Evolutionary conservation across 1,140 invertebrate species (phyloP), one percentile per base, ranked within the genome.

Genomic region (Sesamia nonagrioides): DNA sequence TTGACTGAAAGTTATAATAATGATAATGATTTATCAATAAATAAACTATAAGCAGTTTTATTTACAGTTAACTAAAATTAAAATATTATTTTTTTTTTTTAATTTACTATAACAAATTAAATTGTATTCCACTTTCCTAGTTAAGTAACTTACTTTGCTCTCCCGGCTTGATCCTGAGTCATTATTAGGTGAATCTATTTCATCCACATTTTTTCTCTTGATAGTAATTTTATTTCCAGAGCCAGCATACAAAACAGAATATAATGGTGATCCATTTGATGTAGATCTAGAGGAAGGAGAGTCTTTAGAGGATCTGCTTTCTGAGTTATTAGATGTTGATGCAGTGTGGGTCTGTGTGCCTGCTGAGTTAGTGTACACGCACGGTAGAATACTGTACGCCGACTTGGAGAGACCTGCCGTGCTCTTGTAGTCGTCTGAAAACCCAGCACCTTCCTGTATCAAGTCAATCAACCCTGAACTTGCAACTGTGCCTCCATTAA

Each of bases 221-320:
- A 98, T 97, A 40, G 97, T 97, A 86, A 97, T 97, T 95, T 97
- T 97, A 89, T 97, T 97, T 78, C 97, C 97, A 81, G 96, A 96
- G 18, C 97, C 97, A 79, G 97, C 96, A 93, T 97, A 97, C 95
- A 97, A 96, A 56, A 97, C 97, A 83, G 97, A 97, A 92, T 97
- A 97, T 85, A 97, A 95, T 50, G 97, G 96, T 54, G 96, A 96
- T 76, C 97, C 97, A 94, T 97, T 97, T 58, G 96, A 96, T 27
- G 96, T 95, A 68, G 95, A 95, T 91, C 95, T 95, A 81, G 96
- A 96, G 81, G 95, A 94, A 75, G 96, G 94, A 3, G 94, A 93
- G 81, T 89, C 88, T 87, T 91, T 93, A 50, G 87, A 88, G 48
- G 87, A 85, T 78, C 90, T 89, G 45, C 88, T 80, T 74, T 95